Percentiles rank a stretch among this genome's conserved stretches.
Conservation (phyloP, 1,140 invertebrate species). For the Tetramorium simillimum region DNA sequence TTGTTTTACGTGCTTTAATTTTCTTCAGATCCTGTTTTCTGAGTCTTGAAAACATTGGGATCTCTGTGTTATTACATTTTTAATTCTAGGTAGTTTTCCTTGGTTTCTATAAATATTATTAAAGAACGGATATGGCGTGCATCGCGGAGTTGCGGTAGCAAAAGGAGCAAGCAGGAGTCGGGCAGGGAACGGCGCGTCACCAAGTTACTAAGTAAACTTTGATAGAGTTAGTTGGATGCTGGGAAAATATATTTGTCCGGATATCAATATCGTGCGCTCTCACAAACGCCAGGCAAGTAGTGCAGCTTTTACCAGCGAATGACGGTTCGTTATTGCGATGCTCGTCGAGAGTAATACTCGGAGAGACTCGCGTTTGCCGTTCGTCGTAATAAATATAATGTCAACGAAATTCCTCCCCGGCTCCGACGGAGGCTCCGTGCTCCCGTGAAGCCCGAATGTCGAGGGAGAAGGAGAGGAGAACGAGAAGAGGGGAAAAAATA, state of each 20-base stretch:
- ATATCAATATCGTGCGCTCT: conserved; percentile 45
- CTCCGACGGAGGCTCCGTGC: not conserved
- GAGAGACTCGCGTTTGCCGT: conserved; percentile 26
- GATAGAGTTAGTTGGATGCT: conserved; percentile 48
- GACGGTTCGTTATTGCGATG: conserved; percentile 44
- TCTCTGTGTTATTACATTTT: not conserved
- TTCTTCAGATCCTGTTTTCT: not conserved
- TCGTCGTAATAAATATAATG: conserved; percentile 49
- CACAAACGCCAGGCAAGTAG: conserved; percentile 9
- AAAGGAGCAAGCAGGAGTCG: not conserved
- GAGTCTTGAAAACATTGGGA: not conserved
- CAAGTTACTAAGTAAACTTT: conserved; percentile 40
- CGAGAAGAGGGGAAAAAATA: not conserved
- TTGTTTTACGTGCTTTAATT: not conserved
- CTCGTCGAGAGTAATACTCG: conserved; percentile 42
- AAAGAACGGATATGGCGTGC: not conserved
- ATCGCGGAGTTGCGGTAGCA: not conserved
- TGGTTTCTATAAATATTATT: conserved; percentile 20
- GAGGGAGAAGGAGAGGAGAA: not conserved
- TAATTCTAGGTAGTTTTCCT: not conserved
- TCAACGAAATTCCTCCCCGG: conserved; percentile 19
- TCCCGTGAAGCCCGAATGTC: not conserved
- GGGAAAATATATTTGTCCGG: conserved; percentile 52
- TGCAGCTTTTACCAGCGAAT: conserved; percentile 37
- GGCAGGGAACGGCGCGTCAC: not conserved